Evolutionary conservation across 2,113 vertebrate genomes (phyloP), one percentile per base, ranked within the genome.

Genomic region (Cinclus mexicanus): DNA sequence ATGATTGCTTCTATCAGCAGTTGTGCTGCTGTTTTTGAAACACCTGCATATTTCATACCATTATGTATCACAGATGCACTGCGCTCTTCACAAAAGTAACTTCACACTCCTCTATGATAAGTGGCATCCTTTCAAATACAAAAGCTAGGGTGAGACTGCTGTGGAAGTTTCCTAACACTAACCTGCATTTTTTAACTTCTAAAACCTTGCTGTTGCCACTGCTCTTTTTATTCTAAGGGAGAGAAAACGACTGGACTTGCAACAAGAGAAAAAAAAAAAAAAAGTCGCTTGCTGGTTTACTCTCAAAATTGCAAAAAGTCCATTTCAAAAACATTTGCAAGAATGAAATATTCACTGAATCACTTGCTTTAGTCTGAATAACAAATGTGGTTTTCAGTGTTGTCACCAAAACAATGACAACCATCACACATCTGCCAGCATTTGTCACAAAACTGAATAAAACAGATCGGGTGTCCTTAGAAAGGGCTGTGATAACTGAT

Each of bases 361-460:
- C 35, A 28, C 35, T 90, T 86, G 87, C 57, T 87, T 76, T 33
- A 82, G 93, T 87, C 97, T 98, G 97, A 96, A 97, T 95, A 97
- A 97, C 96, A 98, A 96, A 97, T 68, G 93, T 88, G 64, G 93
- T 96, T 97, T 93, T 96, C 77, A 15, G 47, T 96, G 94, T 59
- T 67, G 80, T 96, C 81, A 93, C 76, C 87, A 89, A 85, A 76
- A 79, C 50, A 91, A 94, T 85, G 83, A 86, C 93, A 90, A 94
- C 42, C 64, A 89, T 88, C 89, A 94, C 83, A 94, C 96, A 96
- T 97, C 96, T 96, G 97, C 94, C 76, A 70, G 77, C 44, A 88
- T 81, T 90, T 94, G 93, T 91, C 84, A 94, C 76, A 49, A 90
- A 87, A 84, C 91, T 97, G 90, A 91, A 91, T 89, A 71, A 95